Evolutionary conservation across 2,113 vertebrate species (phyloP).

Genomic region (Colaptes auratus): DNA sequence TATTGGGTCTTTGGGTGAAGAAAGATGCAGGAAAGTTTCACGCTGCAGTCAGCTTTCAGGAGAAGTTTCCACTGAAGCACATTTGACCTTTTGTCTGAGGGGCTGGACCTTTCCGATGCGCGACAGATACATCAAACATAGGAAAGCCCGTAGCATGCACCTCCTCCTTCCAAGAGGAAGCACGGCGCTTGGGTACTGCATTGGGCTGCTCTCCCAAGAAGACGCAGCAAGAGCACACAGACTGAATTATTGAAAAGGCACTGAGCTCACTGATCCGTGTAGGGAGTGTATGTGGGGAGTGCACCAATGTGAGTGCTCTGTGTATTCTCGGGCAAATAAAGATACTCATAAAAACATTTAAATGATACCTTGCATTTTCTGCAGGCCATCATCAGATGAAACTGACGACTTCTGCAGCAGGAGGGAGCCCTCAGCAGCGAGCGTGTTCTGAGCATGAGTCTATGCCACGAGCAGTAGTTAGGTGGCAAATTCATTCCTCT

Average conservation of each 20-base stretch:
- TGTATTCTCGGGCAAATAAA: not conserved
- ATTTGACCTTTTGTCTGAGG: not conserved
- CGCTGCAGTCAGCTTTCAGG: not conserved
- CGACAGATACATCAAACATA: not conserved
- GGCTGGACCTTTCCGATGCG: not conserved
- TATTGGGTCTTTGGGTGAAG: not conserved
- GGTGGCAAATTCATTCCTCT: not conserved
- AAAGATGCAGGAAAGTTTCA: not conserved
- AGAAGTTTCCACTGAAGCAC: not conserved
- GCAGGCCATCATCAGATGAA: not conserved
- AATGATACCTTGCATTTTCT: not conserved
- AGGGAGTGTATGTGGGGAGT: not conserved
- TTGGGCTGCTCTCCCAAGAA: not conserved
- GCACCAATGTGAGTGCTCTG: too few species aligned
- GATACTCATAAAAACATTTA: not conserved
- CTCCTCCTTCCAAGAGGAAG: not conserved
- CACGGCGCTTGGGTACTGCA: not conserved
- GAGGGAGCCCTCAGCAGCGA: not conserved
- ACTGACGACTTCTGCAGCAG: not conserved
- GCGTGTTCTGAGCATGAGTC: fast-evolving
- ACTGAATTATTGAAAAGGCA: not conserved
- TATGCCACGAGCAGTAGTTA: not conserved
- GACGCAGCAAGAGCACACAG: not conserved
- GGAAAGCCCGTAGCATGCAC: not conserved
- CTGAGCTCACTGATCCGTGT: not conserved